Conservation (phyloP, 2,797 vertebrate species). For the Xenops minutus region DNA sequence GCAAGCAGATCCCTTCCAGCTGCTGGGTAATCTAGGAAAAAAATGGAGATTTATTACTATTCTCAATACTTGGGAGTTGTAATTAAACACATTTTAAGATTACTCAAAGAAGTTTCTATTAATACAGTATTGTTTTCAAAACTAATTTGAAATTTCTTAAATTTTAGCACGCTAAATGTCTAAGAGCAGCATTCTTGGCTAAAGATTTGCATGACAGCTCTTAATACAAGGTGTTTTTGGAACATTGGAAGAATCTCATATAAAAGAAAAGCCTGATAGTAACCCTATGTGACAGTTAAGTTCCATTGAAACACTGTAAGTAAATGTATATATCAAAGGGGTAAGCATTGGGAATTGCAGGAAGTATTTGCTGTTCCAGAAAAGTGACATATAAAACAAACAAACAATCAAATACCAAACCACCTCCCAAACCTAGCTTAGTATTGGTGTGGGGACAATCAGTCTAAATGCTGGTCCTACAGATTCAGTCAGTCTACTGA, state of each 20-base stretch:
- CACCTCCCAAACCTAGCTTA: background rate
- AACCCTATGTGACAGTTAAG: background rate
- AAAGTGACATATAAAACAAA: background rate
- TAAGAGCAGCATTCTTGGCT: background rate
- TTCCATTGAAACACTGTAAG: background rate
- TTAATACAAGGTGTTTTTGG: background rate
- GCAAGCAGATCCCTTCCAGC: constrained; percentile 97
- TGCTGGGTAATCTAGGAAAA: constrained; percentile 92
- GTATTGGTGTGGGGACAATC: background rate
- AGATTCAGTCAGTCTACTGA: background rate
- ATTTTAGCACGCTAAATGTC: background rate
- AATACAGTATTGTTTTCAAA: background rate
- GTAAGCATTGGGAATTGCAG: background rate
- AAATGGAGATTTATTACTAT: background rate
- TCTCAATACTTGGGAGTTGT: background rate
- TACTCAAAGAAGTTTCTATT: background rate
- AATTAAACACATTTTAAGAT: background rate
- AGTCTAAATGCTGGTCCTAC: background rate
- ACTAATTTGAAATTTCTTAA: background rate
- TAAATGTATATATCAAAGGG: background rate
- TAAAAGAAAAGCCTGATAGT: background rate
- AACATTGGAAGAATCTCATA: background rate
- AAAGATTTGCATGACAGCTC: background rate
- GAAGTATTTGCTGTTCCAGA: background rate
- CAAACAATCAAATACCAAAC: background rate